Percentiles rank a stretch among this genome's conserved stretches.
Evolutionary conservation across 2,113 vertebrate species (phyloP).

Genomic region (Percopsis transmontana): DNA sequence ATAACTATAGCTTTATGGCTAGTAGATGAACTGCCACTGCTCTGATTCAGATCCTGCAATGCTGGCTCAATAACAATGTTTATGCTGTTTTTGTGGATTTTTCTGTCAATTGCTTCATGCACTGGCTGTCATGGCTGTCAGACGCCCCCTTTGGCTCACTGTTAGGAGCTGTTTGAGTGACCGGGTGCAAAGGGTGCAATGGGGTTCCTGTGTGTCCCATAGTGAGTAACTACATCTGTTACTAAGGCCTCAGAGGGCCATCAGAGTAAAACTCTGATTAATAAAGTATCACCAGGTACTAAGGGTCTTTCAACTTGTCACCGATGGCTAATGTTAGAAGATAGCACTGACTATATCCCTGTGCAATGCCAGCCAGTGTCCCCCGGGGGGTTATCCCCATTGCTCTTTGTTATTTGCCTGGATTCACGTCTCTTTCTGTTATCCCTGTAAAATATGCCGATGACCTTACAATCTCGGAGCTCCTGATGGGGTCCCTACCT

Average conservation of each 20-base stretch:
- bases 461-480: slow-evolving; percentile 9
- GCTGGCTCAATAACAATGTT: no score
- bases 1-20: no score
- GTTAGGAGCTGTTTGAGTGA: slow-evolving; percentile 1
- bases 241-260: slow-evolving; percentile 51
- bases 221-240: slow-evolving; percentile 75
- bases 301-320: no score
- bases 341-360: no score
- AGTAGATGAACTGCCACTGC: no score
- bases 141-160: slow-evolving; percentile 3
- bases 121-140: slow-evolving; percentile 6
- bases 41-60: no score
- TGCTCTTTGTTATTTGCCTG: slow-evolving; percentile 18
- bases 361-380: background rate
- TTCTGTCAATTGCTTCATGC: slow-evolving; percentile 1
- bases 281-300: slow-evolving; percentile 61
- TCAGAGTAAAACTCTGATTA: slow-evolving; percentile 67
- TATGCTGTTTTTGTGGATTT: no score
- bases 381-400: background rate
- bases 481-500: background rate
- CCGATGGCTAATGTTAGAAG: no score
- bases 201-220: slow-evolving; percentile 22
- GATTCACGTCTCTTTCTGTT: no score
- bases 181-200: background rate
- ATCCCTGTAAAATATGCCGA: no score